Percentiles rank a stretch among this genome's conserved stretches.
These are phyloP conservation scores for Cactoblastis cactorum DNA, from an alignment of 2,888 invertebrate genomes.

Conservation along the genomic window DNA sequence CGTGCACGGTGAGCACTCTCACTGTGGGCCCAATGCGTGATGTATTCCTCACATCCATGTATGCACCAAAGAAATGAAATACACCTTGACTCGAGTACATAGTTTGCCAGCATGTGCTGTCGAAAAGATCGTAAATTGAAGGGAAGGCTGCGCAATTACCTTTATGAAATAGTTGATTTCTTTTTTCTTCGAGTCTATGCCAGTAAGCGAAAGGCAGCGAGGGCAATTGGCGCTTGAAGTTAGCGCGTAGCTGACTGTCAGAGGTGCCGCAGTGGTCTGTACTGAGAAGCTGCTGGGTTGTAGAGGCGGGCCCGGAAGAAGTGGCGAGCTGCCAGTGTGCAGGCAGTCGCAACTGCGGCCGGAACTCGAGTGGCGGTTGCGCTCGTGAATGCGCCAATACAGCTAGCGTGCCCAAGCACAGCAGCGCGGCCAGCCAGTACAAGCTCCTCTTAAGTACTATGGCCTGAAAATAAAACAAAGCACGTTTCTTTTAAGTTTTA, in stretches of 20 bases:
- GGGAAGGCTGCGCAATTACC: conserved; percentile 91
- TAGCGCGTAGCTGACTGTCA: conserved; percentile 87
- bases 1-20: conserved; percentile 92
- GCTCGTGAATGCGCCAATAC: conserved; percentile 54
- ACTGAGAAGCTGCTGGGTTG: conserved; percentile 33
- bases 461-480: conserved; percentile 52
- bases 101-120: conserved; percentile 96
- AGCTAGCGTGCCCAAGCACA: conserved; percentile 61
- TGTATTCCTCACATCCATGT: conserved; percentile 88
- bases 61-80: conserved; percentile 94
- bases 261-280: conserved; percentile 64
- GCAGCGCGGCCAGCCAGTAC: conserved; percentile 63
- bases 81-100: conserved; percentile 90
- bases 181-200: conserved; percentile 89
- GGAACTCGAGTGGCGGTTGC: conserved; percentile 33
- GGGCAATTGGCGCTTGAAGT: conserved; percentile 88
- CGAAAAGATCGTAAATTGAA: conserved; percentile 93
- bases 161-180: conserved; percentile 82
- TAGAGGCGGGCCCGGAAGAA: conserved; percentile 30
- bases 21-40: conserved; percentile 91
- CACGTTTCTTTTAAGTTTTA: too few species aligned
- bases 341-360: conserved; percentile 29
- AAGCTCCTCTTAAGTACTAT: conserved; percentile 59
- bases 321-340: conserved; percentile 40
- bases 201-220: conserved; percentile 92